Percentiles rank a stretch among this genome's conserved stretches.
Evolutionary conservation across 2,797 vertebrate species (phyloP).

Genomic region (Acropternis orthonyx): DNA sequence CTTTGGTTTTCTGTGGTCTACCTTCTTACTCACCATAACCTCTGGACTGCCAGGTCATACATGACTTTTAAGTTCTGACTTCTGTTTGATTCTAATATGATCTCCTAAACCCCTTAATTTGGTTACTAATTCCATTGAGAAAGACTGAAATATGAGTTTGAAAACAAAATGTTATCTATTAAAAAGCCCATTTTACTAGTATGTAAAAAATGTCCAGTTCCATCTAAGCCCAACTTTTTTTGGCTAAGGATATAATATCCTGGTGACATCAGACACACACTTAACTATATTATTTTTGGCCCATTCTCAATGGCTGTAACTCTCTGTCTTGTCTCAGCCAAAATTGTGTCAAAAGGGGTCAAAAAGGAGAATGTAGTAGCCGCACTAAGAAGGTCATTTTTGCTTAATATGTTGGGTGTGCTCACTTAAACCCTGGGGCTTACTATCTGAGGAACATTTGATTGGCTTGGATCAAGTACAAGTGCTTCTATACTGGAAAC

Average conservation of each 20-base stretch:
- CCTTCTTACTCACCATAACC: conserved; percentile 45
- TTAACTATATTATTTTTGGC: conserved; percentile 46
- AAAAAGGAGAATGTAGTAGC: conserved; percentile 35
- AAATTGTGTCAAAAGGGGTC: conserved; percentile 40
- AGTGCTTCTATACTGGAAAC: conserved; percentile 39
- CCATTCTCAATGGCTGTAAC: neutral
- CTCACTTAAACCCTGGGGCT: conserved; percentile 17
- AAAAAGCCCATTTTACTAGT: conserved; percentile 17
- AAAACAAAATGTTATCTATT: conserved; percentile 37
- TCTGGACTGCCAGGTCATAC: conserved; percentile 23
- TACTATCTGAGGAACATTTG: conserved; percentile 20
- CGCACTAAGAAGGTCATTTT: conserved; percentile 11
- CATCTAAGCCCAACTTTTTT: conserved; percentile 20
- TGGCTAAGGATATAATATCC: neutral
- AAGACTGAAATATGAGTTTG: conserved; percentile 37
- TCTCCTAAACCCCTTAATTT: conserved; percentile 23
- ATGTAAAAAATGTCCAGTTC: conserved; percentile 29
- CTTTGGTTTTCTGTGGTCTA: conserved; percentile 39
- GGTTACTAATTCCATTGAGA: conserved; percentile 46
- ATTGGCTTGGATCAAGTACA: conserved; percentile 23
- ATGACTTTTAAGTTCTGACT: conserved; percentile 9
- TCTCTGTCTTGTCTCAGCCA: conserved; percentile 34
- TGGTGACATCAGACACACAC: neutral
- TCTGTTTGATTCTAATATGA: conserved; percentile 28
- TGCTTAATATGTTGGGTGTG: conserved; percentile 30